Evolutionary conservation across 2,888 invertebrate genomes (phyloP), one percentile per base, ranked within the genome.

Genomic region (Volucella inanis): DNA sequence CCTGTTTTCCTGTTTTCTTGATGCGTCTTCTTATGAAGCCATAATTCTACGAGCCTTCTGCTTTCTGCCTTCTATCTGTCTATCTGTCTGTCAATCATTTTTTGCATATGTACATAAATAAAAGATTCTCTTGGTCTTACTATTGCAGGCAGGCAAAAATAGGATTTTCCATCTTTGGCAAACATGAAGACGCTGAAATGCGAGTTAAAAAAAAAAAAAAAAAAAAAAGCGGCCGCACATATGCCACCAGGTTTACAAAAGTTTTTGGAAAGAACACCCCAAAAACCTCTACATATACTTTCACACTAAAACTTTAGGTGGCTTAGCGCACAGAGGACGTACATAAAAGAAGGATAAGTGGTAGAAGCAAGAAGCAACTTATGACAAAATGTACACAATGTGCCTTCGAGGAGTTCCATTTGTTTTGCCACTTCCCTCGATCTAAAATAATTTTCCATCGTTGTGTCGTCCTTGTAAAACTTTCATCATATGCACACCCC

Each of bases 391-490:
- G 70, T 75, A 79, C 59, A 84, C 75, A 62, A 62, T 72, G 71
- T 85, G 80, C 85, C 80, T 67, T 68, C 72, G 72, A 81, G 76
- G 72, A 80, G 80, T 81, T 85, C 76, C 85, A 68, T 85, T 80
- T 81, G 85, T 81, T 81, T 76, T 85, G 67, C 81, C 85, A 85
- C 85, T 81, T 85, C 57, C 67, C 31, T 39, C 80, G 80, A 85
- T 85, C 71, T 80, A 79, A 85, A 80, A 85, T 85, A 80, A 85
- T 85, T 80, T 85, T 85, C 80, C 85, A 85, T 85, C 84, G 71
- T 77, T 59, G 59, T 72, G 71, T 85, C 68, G 85, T 85, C 85
- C 85, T 85, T 85, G 85, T 65, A 61, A 81, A 85, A 85, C 81
- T 85, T 85, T 85, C 85, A 81, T 77, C 85, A 85, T 84, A 61